Base-by-base conservation (phyloP, 2,113 vertebrate genomes). In the Nanorana parkeri region DNA sequence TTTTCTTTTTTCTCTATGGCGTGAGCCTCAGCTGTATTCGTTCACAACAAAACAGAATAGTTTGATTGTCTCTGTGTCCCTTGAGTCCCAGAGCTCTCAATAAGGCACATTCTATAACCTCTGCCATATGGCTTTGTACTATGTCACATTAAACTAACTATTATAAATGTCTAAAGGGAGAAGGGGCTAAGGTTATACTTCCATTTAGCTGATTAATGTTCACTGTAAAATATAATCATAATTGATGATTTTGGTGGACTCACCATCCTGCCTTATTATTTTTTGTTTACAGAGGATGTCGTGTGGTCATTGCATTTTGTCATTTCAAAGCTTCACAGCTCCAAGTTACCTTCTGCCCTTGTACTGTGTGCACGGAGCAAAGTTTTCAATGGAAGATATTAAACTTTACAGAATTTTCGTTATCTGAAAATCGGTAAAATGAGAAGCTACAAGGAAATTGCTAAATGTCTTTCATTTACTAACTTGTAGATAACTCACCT, bases 101-200 rank as follows among this genome's bases (percentile, higher is more conserved):
- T 80, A 61, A 23, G 65, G 54, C 66, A 47, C 55, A 69, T 61
- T 80, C 29, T 69, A 29, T 69, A 80, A 80, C 78, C 78, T 69
- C 78, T 80, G 69, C 78, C 78, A 61, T 80, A 80, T 80, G 78
- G 78, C 54, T 41, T 69, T 80, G 78, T 80, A 80, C 61, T 32
- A 51, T 78, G 78, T 80, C 66, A 80, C 55, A 80, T 68, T 80
- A 80, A 80, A 80, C 77, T 78, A 78, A 78, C 78, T 80, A 80
- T 80, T 80, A 80, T 80, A 80, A 60, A 80, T 68, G 66, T 69
- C 78, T 80, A 51, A 69, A 80, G 52, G 78, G 66, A 80, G 29
- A 80, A 23, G 32, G 54, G 78, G 65, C 66, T 69, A 80, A 69
- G 78, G 66, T 80, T 80, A 78, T 66, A 80, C 28, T 69, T 80